Conservation (phyloP, 2,113 vertebrate species). For the Sakesphorus luctuosus region DNA sequence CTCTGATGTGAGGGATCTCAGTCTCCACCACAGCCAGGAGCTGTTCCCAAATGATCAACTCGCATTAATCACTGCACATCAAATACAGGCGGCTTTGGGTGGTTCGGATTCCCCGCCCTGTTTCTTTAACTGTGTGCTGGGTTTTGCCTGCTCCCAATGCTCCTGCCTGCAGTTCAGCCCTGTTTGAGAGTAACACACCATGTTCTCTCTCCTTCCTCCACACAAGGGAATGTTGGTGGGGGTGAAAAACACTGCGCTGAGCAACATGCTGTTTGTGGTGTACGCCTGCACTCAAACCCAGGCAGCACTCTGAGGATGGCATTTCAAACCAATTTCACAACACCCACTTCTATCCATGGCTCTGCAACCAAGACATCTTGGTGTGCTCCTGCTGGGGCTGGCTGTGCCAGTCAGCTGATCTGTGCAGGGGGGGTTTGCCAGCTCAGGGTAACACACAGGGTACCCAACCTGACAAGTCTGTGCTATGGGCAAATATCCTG, state of each 20-base stretch:
- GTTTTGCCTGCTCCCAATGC: not conserved
- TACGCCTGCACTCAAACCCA: not conserved
- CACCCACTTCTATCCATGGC: not conserved
- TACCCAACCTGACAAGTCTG: not conserved
- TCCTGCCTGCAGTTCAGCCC: not conserved
- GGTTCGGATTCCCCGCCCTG: too few relatives aligned
- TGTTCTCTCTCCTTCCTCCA: not conserved
- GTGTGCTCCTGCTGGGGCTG: not conserved
- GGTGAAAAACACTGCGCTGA: not conserved
- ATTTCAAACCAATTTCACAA: not conserved
- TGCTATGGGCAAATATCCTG: not conserved
- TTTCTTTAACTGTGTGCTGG: not conserved
- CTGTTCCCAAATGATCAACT: not conserved
- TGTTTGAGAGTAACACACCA: not conserved
- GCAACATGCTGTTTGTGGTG: not conserved
- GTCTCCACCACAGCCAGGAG: not conserved
- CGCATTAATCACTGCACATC: not conserved
- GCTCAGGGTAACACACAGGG: not conserved
- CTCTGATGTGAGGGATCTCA: not conserved
- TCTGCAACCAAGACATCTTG: not conserved
- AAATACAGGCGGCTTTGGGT: not conserved
- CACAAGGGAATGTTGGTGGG: not conserved
- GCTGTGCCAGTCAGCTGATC: not conserved
- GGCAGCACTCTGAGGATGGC: not conserved
- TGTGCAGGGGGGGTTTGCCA: not conserved